Evolutionary conservation across 1,140 invertebrate species (phyloP).

Genomic region (Zaprionus inermis): DNA sequence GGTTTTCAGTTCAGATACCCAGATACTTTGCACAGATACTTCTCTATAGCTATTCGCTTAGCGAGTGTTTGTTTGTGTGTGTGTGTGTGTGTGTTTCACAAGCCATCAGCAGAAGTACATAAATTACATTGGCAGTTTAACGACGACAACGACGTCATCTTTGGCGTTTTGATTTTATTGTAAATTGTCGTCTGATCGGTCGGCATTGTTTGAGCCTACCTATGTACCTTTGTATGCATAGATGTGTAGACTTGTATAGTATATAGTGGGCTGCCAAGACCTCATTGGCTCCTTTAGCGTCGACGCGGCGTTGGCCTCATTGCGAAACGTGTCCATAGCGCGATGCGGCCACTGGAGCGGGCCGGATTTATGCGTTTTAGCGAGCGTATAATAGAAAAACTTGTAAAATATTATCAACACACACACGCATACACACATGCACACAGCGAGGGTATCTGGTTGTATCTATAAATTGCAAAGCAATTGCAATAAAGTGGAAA

Average conservation of each 20-base stretch:
- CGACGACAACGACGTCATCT: conserved; percentile 41
- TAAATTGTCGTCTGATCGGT: conserved; percentile 62
- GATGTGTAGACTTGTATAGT: not conserved
- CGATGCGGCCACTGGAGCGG: conserved; percentile 10
- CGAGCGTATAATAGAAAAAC: conserved; percentile 42
- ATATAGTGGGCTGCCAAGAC: conserved; percentile 4
- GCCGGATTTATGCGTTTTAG: conserved; percentile 42
- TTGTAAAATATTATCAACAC: conserved; percentile 31
- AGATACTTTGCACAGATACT: conserved; percentile 49
- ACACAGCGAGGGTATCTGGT: not conserved
- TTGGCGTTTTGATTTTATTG: conserved; percentile 38
- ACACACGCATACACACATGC: not conserved
- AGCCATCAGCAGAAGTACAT: conserved; percentile 65
- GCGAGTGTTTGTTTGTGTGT: conserved; percentile 7
- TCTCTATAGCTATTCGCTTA: conserved; percentile 41
- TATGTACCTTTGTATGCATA: not conserved
- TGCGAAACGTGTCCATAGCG: conserved; percentile 40
- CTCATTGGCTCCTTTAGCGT: conserved; percentile 36
- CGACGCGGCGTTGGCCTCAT: conserved; percentile 3
- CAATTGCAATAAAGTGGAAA: conserved; percentile 29
- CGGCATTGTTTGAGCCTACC: conserved; percentile 59
- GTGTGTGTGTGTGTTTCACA: conserved; percentile 56
- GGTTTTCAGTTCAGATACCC: conserved; percentile 46
- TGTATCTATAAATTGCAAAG: conserved; percentile 21
- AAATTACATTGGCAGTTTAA: conserved; percentile 77